A percentile compares a stretch with the other conserved stretches of the same genome.
Evolutionary conservation across 2,888 invertebrate species (phyloP).

Genomic region (Pterostichus madidus): DNA sequence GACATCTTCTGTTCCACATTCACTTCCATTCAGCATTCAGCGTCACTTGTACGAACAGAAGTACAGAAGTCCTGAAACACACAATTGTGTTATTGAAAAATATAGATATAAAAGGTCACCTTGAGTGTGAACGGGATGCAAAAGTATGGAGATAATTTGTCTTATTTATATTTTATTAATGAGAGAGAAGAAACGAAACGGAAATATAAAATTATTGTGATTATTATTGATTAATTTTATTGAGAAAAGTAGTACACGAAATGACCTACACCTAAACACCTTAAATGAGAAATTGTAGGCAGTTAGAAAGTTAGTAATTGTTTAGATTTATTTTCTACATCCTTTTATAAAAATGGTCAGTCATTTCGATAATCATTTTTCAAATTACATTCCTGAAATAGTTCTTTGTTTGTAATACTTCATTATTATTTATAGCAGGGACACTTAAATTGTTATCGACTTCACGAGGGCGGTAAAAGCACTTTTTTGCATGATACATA

Average conservation of each 20-base stretch:
- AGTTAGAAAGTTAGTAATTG: conserved; percentile 2
- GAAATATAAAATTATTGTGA: too few species aligned
- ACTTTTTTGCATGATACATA: too few species aligned
- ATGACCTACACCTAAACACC: neutral
- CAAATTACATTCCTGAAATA: too few species aligned
- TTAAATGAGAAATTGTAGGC: neutral
- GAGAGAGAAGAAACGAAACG: too few species aligned
- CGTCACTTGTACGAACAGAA: neutral
- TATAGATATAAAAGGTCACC: neutral
- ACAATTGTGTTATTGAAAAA: conserved; percentile 47
- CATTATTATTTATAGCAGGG: too few species aligned
- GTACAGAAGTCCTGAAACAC: conserved; percentile 24
- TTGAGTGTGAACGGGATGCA: neutral
- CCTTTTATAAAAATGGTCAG: neutral
- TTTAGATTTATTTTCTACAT: neutral
- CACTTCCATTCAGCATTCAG: conserved; percentile 32
- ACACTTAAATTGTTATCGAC: too few species aligned
- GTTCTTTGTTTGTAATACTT: too few species aligned
- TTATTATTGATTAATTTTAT: too few species aligned
- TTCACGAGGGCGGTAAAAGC: too few species aligned
- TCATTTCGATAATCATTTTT: too few species aligned
- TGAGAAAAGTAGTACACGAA: neutral
- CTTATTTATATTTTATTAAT: too few species aligned
- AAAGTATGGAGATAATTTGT: neutral
- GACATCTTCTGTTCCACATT: conserved; percentile 60